Evolutionary conservation across 2,888 invertebrate species (phyloP).

Genomic region (Xanthia togata): DNA sequence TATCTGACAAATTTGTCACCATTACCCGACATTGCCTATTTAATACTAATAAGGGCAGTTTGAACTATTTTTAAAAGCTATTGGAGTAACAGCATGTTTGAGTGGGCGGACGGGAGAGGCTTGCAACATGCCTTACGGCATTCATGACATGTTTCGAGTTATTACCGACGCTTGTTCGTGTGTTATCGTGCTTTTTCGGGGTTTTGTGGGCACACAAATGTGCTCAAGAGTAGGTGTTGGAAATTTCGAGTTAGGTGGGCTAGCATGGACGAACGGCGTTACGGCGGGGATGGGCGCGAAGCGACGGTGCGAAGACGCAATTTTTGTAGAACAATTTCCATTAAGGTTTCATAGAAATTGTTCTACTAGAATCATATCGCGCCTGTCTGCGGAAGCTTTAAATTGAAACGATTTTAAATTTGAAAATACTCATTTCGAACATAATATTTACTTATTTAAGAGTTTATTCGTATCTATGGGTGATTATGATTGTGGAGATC

Average conservation of each 20-base stretch:
- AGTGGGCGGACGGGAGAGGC: constrained; percentile 64
- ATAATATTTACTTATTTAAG: background rate
- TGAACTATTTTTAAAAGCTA: constrained; percentile 59
- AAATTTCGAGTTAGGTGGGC: constrained; percentile 21
- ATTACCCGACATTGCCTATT: constrained; percentile 63
- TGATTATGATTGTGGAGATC: no score
- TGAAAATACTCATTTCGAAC: background rate
- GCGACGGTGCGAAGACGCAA: no score
- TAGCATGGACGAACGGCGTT: background rate
- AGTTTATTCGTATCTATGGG: background rate
- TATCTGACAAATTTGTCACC: constrained; percentile 68
- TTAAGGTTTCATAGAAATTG: no score
- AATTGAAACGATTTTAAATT: background rate
- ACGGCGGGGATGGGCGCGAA: no score
- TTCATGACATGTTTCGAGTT: constrained; percentile 60
- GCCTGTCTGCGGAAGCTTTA: no score
- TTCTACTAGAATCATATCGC: no score
- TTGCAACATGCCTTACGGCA: constrained; percentile 47
- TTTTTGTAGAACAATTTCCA: no score
- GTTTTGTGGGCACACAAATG: constrained; percentile 48
- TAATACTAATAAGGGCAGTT: constrained; percentile 67
- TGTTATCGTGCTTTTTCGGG: constrained; percentile 59
- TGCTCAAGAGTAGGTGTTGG: constrained; percentile 31
- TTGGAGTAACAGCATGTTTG: constrained; percentile 41
- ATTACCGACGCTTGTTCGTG: constrained; percentile 61